Evolutionary conservation across 1,140 invertebrate species (phyloP).

Genomic region (Leptinotarsa defecta): DNA sequence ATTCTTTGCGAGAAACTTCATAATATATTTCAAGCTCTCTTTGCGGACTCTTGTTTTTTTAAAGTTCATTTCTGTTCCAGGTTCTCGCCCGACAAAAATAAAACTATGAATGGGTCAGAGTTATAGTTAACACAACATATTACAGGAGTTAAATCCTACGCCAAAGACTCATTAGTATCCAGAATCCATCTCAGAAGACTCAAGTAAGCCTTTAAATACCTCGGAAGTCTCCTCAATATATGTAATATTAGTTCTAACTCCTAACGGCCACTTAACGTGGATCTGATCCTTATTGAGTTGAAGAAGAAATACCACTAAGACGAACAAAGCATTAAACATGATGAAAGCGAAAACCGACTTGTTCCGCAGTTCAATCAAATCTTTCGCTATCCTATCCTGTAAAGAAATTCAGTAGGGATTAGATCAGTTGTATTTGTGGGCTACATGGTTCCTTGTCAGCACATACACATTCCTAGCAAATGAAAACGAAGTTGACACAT

Average conservation of each 20-base stretch:
- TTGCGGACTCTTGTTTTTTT: no score
- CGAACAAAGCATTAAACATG: conserved; percentile 99
- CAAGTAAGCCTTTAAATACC: conserved; percentile 62
- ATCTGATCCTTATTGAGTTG: conserved; percentile 97
- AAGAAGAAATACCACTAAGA: conserved; percentile 96
- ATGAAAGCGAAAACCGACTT: conserved; percentile 97
- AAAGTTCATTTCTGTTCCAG: no score
- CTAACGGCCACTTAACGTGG: conserved; percentile 92
- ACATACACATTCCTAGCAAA: conserved; percentile 20
- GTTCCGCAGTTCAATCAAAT: conserved; percentile 91
- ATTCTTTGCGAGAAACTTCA: no score
- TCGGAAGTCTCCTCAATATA: conserved; percentile 88
- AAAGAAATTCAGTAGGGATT: conserved; percentile 58
- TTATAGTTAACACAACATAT: neutral
- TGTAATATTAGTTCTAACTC: conserved; percentile 92
- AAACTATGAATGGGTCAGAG: conserved; percentile 10
- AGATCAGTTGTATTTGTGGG: conserved; percentile 41
- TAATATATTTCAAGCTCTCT: no score
- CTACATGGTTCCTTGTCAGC: conserved; percentile 45
- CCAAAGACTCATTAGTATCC: conserved; percentile 52
- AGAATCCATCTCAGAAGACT: conserved; percentile 47
- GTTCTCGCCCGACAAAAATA: neutral
- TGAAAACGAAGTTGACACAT: neutral
- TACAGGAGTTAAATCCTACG: conserved; percentile 29
- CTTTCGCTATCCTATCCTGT: conserved; percentile 83